A percentile compares a stretch with the other conserved stretches of the same genome.
Evolutionary conservation across 2,113 vertebrate genomes (phyloP).

Genomic region (Brachionichthys hirsutus): DNA sequence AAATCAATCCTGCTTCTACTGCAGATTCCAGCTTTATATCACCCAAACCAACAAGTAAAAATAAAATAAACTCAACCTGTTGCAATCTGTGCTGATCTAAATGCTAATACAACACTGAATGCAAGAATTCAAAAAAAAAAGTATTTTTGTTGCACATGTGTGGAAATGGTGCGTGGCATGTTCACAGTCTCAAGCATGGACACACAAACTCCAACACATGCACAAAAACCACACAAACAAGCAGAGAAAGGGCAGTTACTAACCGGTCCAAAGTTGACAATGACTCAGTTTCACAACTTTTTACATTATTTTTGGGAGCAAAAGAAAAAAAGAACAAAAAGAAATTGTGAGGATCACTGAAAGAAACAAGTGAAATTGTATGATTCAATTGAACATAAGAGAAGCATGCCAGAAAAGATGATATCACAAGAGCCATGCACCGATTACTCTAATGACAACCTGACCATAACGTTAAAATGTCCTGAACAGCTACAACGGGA

Average conservation of each 20-base stretch:
- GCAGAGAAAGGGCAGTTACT: slow-evolving; percentile 87
- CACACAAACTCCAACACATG: slow-evolving; percentile 64
- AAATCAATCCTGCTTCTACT: slow-evolving; percentile 11
- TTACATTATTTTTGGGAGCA: slow-evolving; percentile 79
- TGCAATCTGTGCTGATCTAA: slow-evolving; percentile 51
- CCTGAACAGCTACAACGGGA: slow-evolving; percentile 10
- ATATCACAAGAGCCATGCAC: slow-evolving; percentile 76
- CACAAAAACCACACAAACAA: slow-evolving; percentile 71
- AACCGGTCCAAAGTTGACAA: slow-evolving; percentile 99
- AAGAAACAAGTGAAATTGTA: slow-evolving; percentile 87
- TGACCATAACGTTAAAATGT: slow-evolving; percentile 12
- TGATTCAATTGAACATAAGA: slow-evolving; percentile 78
- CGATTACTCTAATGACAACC: slow-evolving; percentile 43
- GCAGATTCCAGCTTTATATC: not conserved
- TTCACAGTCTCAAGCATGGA: slow-evolving; percentile 60
- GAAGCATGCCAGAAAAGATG: slow-evolving; percentile 77
- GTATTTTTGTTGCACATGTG: slow-evolving; percentile 21
- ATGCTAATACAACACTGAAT: slow-evolving; percentile 54
- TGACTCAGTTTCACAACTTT: slow-evolving; percentile 99
- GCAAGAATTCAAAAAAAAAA: slow-evolving; percentile 37
- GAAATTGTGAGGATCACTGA: slow-evolving; percentile 88
- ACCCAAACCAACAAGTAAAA: slow-evolving; percentile 2
- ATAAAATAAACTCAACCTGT: slow-evolving; percentile 24
- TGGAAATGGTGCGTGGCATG: slow-evolving; percentile 62
- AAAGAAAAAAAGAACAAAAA: slow-evolving; percentile 82